These are phyloP conservation scores for Thymelicus sylvestris DNA, from an alignment of 2,888 invertebrate species.

Conservation along the genomic window DNA sequence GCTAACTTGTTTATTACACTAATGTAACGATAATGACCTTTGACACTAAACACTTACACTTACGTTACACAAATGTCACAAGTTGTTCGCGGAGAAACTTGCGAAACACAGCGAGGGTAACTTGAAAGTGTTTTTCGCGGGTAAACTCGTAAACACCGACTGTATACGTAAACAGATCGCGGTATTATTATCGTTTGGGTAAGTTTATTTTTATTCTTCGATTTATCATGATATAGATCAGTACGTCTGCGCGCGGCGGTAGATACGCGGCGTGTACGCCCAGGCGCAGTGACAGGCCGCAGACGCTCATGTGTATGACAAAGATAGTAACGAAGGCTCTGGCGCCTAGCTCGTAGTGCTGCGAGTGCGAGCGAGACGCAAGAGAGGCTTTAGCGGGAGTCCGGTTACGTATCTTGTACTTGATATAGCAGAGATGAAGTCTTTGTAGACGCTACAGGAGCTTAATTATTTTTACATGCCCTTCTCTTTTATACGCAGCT, in stretches of 20 bases:
- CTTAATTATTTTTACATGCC: conserved; percentile 52
- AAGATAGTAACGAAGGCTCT: conserved; percentile 72
- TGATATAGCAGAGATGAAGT: conserved; percentile 68
- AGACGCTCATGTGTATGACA: conserved; percentile 65
- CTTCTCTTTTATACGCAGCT: conserved; percentile 36
- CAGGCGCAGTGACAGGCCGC: conserved; percentile 70
- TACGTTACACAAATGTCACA: conserved; percentile 39
- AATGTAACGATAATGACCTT: conserved; percentile 66
- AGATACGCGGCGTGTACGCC: conserved; percentile 67
- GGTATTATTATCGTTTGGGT: conserved; percentile 28
- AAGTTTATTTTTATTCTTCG: conserved; percentile 16
- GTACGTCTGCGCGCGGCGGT: conserved; percentile 68
- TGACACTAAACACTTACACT: conserved; percentile 64
- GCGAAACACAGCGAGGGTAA: conserved; percentile 37
- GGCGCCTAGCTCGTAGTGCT: conserved; percentile 55
- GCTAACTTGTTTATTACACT: conserved; percentile 70
- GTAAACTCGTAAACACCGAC: neutral
- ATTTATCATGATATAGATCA: conserved; percentile 51
- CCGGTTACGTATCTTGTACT: conserved; percentile 73
- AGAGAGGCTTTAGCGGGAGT: conserved; percentile 75
- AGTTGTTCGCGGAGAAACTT: conserved; percentile 37
- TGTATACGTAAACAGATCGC: conserved; percentile 39
- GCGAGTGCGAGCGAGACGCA: conserved; percentile 63
- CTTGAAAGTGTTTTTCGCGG: conserved; percentile 16
- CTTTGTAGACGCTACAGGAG: conserved; percentile 59